A percentile compares a stretch with the other conserved stretches of the same genome.
Evolutionary conservation across 2,888 invertebrate genomes (phyloP).

Genomic region (Lathronympha strigana): DNA sequence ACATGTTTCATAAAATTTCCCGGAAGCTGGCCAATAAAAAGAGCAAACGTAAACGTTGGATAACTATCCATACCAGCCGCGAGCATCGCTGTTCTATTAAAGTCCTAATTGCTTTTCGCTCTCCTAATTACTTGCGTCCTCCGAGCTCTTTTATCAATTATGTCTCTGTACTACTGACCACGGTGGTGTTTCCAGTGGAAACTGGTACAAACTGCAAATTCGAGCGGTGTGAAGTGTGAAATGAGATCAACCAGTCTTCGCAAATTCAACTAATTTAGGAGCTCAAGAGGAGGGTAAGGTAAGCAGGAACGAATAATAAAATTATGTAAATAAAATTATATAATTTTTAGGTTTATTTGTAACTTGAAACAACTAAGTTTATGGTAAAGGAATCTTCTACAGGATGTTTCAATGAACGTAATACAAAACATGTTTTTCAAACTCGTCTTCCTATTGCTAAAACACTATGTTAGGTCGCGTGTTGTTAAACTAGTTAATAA

Average conservation of each 20-base stretch:
- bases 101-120: slow-evolving; percentile 65
- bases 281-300: no score
- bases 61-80: slow-evolving; percentile 46
- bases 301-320: no score
- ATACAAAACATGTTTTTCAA: no score
- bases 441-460: no score
- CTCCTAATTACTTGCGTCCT: slow-evolving; percentile 67
- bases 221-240: neutral
- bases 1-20: slow-evolving; percentile 11
- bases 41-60: slow-evolving; percentile 47
- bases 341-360: no score
- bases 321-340: no score
- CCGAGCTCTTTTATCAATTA: slow-evolving; percentile 64
- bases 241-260: slow-evolving; percentile 1
- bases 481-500: no score
- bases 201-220: slow-evolving; percentile 43
- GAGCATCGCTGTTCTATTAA: slow-evolving; percentile 60
- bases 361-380: no score
- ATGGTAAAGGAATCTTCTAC: no score
- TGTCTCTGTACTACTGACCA: slow-evolving; percentile 49
- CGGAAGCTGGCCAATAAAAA: slow-evolving; percentile 41
- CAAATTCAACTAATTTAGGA: neutral
- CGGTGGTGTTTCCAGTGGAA: slow-evolving; percentile 52
- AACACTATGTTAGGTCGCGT: no score
- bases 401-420: no score